phyloP scores from a whole-genome alignment of 30 jellyfish, hydroid and myxozoan genomes.

The Pseudorhiza aurosa region DNA sequence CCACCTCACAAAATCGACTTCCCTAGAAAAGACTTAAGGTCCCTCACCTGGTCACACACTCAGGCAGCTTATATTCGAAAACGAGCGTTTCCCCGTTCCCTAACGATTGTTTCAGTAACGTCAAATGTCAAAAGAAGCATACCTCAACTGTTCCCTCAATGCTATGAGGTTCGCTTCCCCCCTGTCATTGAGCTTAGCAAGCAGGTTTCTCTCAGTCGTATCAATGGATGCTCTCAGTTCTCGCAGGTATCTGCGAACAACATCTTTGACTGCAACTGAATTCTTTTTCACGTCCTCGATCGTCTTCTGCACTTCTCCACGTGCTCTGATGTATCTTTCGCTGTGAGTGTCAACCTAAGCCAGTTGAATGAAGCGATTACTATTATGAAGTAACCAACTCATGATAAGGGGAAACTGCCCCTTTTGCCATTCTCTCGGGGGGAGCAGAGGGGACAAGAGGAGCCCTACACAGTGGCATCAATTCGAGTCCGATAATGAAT shows the following conservation, averaged over 20 bases:
- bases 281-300: constrained; percentile 67
- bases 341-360: constrained; percentile 68
- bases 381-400: background rate
- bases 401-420: background rate
- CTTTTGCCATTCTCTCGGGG: no score
- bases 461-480: no score
- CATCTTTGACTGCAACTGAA: constrained; percentile 48
- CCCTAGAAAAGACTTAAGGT: no score
- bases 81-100: no score
- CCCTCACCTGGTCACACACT: no score
- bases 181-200: constrained; percentile 18
- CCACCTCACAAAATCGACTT: no score
- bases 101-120: no score
- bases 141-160: constrained; percentile 72
- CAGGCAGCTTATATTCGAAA: no score
- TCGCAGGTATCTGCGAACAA: constrained; percentile 44
- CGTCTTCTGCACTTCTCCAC: constrained; percentile 71
- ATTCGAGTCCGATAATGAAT: no score
- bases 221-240: constrained; percentile 63
- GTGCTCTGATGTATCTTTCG: constrained; percentile 59
- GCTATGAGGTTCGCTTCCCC: constrained; percentile 44
- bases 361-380: background rate
- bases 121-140: no score
- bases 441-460: no score
- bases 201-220: constrained; percentile 51